Conservation (phyloP, 2,113 vertebrate genomes). For the Gavialis gangeticus region DNA sequence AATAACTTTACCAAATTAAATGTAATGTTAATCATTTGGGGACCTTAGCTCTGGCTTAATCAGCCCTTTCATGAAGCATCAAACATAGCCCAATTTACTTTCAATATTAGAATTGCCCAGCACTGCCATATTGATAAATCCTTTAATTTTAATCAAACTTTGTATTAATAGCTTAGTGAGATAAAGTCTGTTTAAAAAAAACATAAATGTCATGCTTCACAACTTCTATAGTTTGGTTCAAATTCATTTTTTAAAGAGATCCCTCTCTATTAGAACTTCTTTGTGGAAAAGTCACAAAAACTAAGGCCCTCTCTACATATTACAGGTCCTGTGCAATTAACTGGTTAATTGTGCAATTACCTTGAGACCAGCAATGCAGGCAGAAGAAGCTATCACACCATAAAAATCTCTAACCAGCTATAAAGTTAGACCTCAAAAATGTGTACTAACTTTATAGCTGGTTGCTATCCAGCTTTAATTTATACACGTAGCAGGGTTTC, state of each 20-base stretch:
- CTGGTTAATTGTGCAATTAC: too few relatives aligned
- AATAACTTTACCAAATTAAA: neutral
- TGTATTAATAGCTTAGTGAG: neutral
- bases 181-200: conserved; percentile 12
- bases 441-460: too few relatives aligned
- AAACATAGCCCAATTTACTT: neutral
- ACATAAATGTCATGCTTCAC: conserved; percentile 5
- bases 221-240: neutral
- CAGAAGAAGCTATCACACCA: too few relatives aligned
- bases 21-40: neutral
- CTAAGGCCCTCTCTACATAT: neutral
- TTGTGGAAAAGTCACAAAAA: neutral
- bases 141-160: conserved; percentile 8
- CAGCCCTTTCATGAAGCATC: neutral
- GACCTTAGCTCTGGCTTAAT: neutral
- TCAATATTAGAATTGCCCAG: neutral
- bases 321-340: too few relatives aligned
- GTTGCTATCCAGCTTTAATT: too few relatives aligned
- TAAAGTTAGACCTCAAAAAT: too few relatives aligned
- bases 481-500: too few relatives aligned
- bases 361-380: too few relatives aligned
- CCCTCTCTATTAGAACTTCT: neutral
- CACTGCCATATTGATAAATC: conserved; percentile 22
- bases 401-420: too few relatives aligned
- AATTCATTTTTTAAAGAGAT: neutral